These are phyloP conservation scores for Odobenus rosmarus DNA, from an alignment of 2,113 vertebrate species.

Conservation along the genomic window DNA sequence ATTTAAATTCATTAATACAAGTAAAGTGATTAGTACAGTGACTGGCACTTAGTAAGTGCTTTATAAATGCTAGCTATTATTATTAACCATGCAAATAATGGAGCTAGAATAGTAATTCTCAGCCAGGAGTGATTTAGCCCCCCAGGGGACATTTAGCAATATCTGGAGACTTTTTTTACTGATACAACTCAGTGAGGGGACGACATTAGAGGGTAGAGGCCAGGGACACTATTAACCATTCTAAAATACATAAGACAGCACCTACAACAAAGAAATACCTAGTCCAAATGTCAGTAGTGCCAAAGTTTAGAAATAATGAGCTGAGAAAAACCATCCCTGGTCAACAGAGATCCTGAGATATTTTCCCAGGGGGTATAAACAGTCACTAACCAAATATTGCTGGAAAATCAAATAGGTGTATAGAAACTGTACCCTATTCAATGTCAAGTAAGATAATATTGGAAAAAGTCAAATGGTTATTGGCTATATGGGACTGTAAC, in stretches of 20 bases:
- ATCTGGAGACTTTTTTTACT: slow-evolving; percentile 14
- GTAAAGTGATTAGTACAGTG: not conserved
- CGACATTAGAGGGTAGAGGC: not conserved
- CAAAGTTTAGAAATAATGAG: not conserved
- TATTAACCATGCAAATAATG: slow-evolving; percentile 17
- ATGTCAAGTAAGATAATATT: not conserved
- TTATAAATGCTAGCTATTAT: not conserved
- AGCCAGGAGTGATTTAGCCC: not conserved
- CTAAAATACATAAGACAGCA: not conserved
- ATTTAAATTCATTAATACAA: slow-evolving; percentile 2
- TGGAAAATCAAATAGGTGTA: not conserved
- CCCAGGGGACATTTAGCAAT: not conserved
- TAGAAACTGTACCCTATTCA: not conserved
- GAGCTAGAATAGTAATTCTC: not conserved
- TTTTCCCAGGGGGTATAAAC: not conserved
- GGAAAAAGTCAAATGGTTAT: not conserved
- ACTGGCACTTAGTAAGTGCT: not conserved
- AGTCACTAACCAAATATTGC: not conserved
- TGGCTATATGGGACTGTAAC: not conserved
- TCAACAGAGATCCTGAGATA: not conserved
- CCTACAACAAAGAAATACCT: not conserved
- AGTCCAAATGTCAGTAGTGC: not conserved
- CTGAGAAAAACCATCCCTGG: not conserved
- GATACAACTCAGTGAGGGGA: not conserved
- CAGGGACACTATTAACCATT: not conserved